Evolutionary conservation across 2,113 vertebrate genomes (phyloP), one percentile per base, ranked within the genome.

Genomic region (Oceanodroma tethys): DNA sequence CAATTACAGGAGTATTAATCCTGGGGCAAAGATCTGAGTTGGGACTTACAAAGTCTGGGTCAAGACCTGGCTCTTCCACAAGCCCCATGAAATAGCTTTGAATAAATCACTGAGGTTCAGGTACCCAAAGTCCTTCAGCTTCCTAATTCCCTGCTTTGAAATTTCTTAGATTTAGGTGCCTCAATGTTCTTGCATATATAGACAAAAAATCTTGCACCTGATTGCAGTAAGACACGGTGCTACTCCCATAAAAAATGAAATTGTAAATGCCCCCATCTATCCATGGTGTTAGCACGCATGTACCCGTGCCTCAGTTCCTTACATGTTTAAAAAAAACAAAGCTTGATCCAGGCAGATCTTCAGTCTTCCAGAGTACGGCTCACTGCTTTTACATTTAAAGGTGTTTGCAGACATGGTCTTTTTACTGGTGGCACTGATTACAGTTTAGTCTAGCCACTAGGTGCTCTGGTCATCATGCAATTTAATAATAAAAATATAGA

Each of bases 141-240:
- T 87, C 43, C 32, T 80, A 48, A 84, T 47, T 87, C 30, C 23
- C 13, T 67, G 21, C 17, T 60, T 90, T 82, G 23, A 85, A 79
- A 53, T 58, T 47, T 68, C 58, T 82, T 53, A 62, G n/a, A 45
- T 43, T 81, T 47, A 81, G 4, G 5, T 52, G 22, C 5, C 65
- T 36, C 0, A 0, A 11, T 66, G 4, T 68, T 70, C 25, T 78
- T 71, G 23, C 14, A 60, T 66, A 29, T 19, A 25, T 25, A 63
- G 36, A 43, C 8, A 78, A 83, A 87, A 83, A 36, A 18, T 23
- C 45, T 80, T 90, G 30, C 47, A 72, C 17, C 7, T 90, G 58
- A 80, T 27, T 82, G 7, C 27, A 60, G 13, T 58, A 45, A 40
- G 55, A 20, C 19, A 86, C 15, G 48, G 2, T 16, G 10, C 18